Conservation (phyloP, 2,888 invertebrate species). For the Limnephilus auricula region DNA sequence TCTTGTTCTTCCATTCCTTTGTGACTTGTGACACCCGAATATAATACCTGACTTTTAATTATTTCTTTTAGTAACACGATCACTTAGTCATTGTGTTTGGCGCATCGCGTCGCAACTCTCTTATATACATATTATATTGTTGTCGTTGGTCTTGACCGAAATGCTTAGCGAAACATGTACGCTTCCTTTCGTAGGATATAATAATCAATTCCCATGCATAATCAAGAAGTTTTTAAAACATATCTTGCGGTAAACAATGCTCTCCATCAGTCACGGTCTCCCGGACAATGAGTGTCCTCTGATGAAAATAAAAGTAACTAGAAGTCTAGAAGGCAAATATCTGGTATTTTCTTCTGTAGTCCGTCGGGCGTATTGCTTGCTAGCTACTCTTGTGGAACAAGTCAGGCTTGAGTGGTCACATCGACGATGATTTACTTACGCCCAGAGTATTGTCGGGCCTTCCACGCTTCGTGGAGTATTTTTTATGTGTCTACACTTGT, state of each 20-base stretch:
- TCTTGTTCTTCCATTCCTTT: not conserved
- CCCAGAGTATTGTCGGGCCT: not conserved
- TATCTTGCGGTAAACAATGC: slow-evolving; percentile 20
- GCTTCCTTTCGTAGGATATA: slow-evolving; percentile 22
- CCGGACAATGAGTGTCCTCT: slow-evolving; percentile 42
- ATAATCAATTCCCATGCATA: slow-evolving; percentile 20
- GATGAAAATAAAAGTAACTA: slow-evolving; percentile 20
- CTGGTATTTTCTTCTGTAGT: not conserved
- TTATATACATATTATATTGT: not conserved
- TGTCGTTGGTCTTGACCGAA: slow-evolving; percentile 38
- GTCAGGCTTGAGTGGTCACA: slow-evolving; percentile 22
- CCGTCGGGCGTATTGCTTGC: not conserved
- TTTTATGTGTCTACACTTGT: slow-evolving; percentile 6
- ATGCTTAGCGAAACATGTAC: slow-evolving; percentile 20
- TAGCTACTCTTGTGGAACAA: not conserved
- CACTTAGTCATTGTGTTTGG: not conserved
- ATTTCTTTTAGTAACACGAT: not conserved
- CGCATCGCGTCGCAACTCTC: not conserved
- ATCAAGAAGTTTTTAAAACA: slow-evolving; percentile 18
- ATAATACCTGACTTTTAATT: not conserved
- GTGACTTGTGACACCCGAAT: not conserved
- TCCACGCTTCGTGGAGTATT: not conserved
- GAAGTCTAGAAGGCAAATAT: not conserved
- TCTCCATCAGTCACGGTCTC: slow-evolving; percentile 19
- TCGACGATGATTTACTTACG: slow-evolving; percentile 30